Evolutionary conservation across 37 sponge, comb jelly and placozoan species (phyloP).

Genomic region (Cladorhizidae sp.): DNA sequence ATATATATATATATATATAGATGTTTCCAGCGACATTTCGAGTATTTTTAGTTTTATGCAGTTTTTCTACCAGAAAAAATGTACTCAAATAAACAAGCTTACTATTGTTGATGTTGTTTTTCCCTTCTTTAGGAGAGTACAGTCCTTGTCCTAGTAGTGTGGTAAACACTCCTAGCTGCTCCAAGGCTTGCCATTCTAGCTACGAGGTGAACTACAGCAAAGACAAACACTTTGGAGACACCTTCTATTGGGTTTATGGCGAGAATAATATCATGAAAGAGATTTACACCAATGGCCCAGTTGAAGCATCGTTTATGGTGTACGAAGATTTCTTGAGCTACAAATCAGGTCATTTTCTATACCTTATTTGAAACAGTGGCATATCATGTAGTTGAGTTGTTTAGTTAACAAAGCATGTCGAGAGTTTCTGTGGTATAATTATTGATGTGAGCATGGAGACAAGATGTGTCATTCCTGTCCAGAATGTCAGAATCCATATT

Average conservation of each 20-base stretch:
- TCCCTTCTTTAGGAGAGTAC: slow-evolving; percentile 15
- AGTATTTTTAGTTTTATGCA: too few relatives aligned
- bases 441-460: not conserved
- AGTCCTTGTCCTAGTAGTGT: slow-evolving; percentile 26
- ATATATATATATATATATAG: too few relatives aligned
- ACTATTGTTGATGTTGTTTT: too few relatives aligned
- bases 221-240: slow-evolving; percentile 82
- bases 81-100: too few relatives aligned
- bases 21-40: too few relatives aligned
- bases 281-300: slow-evolving; percentile 97
- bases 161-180: slow-evolving; percentile 70
- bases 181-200: slow-evolving; percentile 60
- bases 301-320: slow-evolving; percentile 91
- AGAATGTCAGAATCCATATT: too few relatives aligned
- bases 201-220: slow-evolving; percentile 50
- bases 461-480: not conserved
- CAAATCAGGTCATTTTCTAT: slow-evolving; percentile 86
- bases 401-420: too few relatives aligned
- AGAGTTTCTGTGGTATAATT: not conserved
- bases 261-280: slow-evolving; percentile 88
- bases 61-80: too few relatives aligned
- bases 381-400: too few relatives aligned
- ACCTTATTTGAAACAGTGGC: too few relatives aligned
- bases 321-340: slow-evolving; percentile 94
- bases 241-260: slow-evolving; percentile 57